Conservation (phyloP, 2,888 invertebrate species). For the Heliconius hortense region DNA sequence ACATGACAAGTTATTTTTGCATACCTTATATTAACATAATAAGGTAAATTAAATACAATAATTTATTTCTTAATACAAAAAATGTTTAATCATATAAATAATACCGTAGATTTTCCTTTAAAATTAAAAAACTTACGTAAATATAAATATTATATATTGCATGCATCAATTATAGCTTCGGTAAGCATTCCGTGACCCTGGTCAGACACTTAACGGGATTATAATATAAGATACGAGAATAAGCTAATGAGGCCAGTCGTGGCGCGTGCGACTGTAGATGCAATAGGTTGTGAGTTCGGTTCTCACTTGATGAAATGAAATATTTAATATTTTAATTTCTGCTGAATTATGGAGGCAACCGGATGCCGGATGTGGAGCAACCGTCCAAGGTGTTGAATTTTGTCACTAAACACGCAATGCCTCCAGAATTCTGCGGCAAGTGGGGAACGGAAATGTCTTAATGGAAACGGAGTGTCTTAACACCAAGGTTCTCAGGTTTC, state of each 20-base stretch:
- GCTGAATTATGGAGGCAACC: too few species aligned
- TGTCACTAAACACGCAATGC: too few species aligned
- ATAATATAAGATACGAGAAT: conserved; percentile 9
- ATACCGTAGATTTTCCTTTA: not conserved
- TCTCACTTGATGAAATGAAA: too few species aligned
- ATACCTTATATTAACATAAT: not conserved
- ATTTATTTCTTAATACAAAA: not conserved
- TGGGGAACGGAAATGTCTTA: too few species aligned
- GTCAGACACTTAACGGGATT: conserved; percentile 16
- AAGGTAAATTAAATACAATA: not conserved
- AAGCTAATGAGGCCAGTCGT: conserved; percentile 2
- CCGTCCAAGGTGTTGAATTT: too few species aligned
- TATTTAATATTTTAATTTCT: too few species aligned
- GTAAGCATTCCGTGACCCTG: conserved; percentile 9
- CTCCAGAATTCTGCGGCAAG: too few species aligned
- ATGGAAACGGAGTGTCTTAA: too few species aligned
- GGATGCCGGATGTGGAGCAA: too few species aligned
- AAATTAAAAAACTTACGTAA: not conserved
- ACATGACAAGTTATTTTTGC: not conserved
- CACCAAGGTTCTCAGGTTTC: too few species aligned
- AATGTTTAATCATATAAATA: not conserved
- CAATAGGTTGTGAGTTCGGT: too few species aligned
- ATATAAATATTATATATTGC: not conserved
- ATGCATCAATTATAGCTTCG: conserved; percentile 6
- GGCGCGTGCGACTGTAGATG: too few species aligned